phyloP scores from a whole-genome alignment of 1,140 invertebrate species.

The Subanguina moxae region DNA sequence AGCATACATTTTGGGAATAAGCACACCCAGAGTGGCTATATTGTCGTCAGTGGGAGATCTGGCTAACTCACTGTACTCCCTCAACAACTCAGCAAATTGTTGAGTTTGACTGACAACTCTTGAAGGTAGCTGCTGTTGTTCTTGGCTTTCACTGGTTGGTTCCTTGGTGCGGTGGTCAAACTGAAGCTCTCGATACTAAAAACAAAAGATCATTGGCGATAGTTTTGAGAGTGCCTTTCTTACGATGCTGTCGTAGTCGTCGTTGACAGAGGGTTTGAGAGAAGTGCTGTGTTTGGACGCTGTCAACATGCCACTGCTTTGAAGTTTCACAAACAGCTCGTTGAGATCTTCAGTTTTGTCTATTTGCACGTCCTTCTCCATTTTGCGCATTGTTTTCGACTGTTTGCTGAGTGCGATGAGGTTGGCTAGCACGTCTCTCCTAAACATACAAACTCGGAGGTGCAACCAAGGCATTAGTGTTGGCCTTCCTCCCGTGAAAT shows the following conservation, averaged over 20 bases:
- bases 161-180: conserved; percentile 65
- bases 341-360: conserved; percentile 8
- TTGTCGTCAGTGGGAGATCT: background rate
- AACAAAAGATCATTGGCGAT: no score
- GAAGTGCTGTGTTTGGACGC: no score
- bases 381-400: conserved; percentile 8
- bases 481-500: no score
- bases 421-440: conserved; percentile 5
- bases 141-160: background rate
- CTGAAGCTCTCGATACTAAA: no score
- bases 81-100: background rate
- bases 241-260: no score
- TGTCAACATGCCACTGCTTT: background rate
- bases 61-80: background rate
- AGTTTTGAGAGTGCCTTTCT: no score
- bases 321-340: background rate
- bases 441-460: no score
- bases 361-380: conserved; percentile 3
- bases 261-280: no score
- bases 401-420: conserved; percentile 6
- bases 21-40: background rate
- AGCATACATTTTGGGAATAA: background rate
- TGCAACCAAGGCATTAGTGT: no score
- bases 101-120: no score
- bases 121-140: no score